Percentiles rank a stretch among this genome's conserved stretches.
Conservation (phyloP, 2,113 vertebrate species). For the Neotoma lepida region DNA sequence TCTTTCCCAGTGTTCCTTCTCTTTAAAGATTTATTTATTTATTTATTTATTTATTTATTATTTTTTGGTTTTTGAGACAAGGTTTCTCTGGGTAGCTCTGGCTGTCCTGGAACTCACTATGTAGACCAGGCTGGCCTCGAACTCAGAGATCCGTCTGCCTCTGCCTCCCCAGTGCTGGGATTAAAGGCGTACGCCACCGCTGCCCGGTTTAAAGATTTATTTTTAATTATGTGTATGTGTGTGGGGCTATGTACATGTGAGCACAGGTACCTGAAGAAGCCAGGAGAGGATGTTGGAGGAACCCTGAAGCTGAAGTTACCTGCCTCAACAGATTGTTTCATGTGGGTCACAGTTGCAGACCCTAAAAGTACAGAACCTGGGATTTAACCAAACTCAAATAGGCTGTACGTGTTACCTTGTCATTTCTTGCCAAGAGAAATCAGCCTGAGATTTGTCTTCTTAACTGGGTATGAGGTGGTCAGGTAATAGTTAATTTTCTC, state of each 20-base stretch:
- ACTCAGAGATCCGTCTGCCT: background rate
- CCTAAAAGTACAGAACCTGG: background rate
- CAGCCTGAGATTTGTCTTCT: slow-evolving; percentile 12
- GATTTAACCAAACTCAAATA: background rate
- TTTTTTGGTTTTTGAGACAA: background rate
- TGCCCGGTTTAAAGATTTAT: background rate
- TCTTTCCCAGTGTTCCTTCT: background rate
- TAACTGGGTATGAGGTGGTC: background rate
- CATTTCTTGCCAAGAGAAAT: slow-evolving; percentile 25
- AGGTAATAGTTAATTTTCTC: slow-evolving; percentile 10
- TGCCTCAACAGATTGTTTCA: background rate
- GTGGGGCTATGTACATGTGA: background rate
- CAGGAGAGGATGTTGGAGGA: background rate
- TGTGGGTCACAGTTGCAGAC: background rate
- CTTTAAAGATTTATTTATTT: background rate
- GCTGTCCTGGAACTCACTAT: background rate
- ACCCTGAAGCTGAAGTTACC: background rate
- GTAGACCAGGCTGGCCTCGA: background rate
- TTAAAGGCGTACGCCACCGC: background rate
- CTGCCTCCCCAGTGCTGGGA: background rate
- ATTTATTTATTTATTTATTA: background rate
- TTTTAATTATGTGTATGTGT: background rate
- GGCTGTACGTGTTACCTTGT: background rate
- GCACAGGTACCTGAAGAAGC: background rate
- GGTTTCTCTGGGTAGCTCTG: background rate